Conservation (phyloP, 2,888 invertebrate genomes). For the Eledona agricola region DNA sequence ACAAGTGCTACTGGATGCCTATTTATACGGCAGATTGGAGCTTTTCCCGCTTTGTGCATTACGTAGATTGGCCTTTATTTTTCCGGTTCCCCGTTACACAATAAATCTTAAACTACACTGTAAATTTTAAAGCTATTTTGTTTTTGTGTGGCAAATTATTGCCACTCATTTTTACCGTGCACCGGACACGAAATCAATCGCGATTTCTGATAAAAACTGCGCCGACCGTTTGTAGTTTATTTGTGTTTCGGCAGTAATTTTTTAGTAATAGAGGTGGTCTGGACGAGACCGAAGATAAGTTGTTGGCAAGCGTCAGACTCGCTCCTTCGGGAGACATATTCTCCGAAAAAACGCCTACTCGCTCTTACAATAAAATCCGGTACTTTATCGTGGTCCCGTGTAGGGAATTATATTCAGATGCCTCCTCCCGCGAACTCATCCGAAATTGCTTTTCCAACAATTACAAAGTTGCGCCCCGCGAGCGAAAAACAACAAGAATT, state of each 20-base stretch:
- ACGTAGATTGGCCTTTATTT: conserved; percentile 40
- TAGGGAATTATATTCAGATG: conserved; percentile 32
- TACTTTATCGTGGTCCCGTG: conserved; percentile 21
- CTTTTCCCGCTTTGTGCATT: conserved; percentile 39
- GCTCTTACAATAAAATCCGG: conserved; percentile 32
- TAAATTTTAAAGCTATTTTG: conserved; percentile 33
- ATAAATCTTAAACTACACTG: conserved; percentile 39
- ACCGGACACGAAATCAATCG: too few relatives aligned
- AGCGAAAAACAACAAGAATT: too few relatives aligned
- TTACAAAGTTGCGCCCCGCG: too few relatives aligned
- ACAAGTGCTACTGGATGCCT: conserved; percentile 32
- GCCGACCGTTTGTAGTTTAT: conserved; percentile 1
- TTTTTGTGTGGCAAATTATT: conserved; percentile 30
- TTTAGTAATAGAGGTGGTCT: conserved; percentile 19
- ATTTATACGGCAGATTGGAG: conserved; percentile 36
- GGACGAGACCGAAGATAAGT: conserved; percentile 23
- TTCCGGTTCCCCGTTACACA: conserved; percentile 35
- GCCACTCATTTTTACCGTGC: conserved; percentile 21
- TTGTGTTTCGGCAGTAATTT: conserved; percentile 19
- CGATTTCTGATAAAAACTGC: too few relatives aligned
- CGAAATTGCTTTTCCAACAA: conserved; percentile 7
- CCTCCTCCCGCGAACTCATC: conserved; percentile 12
- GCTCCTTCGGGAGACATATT: conserved; percentile 31
- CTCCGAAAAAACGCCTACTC: conserved; percentile 22
- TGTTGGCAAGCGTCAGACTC: conserved; percentile 26